Evolutionary conservation across 2,797 vertebrate species (phyloP).

Genomic region (Anabacerthia variegaticeps): DNA sequence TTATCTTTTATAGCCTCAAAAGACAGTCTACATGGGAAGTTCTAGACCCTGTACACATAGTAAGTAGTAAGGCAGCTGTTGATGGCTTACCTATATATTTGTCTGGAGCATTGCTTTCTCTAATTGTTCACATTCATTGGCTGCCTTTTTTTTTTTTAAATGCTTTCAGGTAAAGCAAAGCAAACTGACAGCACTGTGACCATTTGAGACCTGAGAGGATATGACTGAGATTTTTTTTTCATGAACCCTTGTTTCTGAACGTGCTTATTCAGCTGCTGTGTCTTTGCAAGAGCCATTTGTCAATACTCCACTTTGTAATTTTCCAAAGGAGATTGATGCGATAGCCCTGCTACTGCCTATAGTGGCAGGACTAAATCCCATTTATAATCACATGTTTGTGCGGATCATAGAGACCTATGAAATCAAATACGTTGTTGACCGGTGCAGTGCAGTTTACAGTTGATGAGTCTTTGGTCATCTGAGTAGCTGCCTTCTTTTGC

Average conservation of each 20-base stretch:
- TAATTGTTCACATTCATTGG: neutral
- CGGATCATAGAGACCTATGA: neutral
- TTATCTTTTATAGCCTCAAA: neutral
- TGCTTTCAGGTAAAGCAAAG: neutral
- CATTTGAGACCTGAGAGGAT: neutral
- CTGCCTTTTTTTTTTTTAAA: neutral
- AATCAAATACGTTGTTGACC: neutral
- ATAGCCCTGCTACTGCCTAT: neutral
- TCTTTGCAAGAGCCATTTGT: slow-evolving; percentile 6
- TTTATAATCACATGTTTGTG: neutral
- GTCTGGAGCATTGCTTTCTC: neutral
- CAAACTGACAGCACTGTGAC: neutral
- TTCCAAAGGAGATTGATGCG: neutral
- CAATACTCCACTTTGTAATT: neutral
- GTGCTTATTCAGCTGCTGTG: slow-evolving; percentile 15
- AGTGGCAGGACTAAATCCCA: neutral
- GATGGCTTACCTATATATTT: neutral
- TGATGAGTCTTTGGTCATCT: neutral
- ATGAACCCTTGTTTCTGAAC: neutral
- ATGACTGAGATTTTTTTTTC: neutral
- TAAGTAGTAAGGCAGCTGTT: neutral
- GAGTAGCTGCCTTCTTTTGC: neutral
- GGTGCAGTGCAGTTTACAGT: neutral
- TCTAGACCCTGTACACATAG: neutral
- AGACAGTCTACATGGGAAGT: neutral